phyloP scores from a whole-genome alignment of 1,140 invertebrate genomes.

The Eumeta japonica region DNA sequence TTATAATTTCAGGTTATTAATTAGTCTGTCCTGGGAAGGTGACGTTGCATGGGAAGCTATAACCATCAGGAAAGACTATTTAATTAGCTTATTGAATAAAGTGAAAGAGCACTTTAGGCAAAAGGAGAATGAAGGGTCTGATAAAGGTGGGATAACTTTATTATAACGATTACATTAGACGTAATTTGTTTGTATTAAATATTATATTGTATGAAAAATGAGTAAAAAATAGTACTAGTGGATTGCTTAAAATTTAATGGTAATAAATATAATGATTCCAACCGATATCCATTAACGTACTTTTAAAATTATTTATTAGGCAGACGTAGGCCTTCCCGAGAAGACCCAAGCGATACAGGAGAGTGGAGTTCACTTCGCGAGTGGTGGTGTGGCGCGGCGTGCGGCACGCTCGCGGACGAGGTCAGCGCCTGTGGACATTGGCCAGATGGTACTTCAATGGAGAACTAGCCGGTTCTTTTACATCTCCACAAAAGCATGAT shows the following conservation, averaged over 20 bases:
- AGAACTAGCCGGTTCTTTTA: slow-evolving; percentile 35
- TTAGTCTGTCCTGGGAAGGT: slow-evolving; percentile 68
- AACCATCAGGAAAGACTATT: slow-evolving; percentile 73
- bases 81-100: slow-evolving; percentile 65
- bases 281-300: too few relatives aligned
- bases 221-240: background rate
- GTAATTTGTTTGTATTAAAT: slow-evolving; percentile 9
- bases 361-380: slow-evolving; percentile 22
- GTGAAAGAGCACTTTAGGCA: slow-evolving; percentile 60
- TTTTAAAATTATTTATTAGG: too few relatives aligned
- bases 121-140: slow-evolving; percentile 53
- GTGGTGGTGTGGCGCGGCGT: slow-evolving; percentile 33
- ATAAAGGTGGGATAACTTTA: slow-evolving; percentile 24
- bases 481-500: slow-evolving; percentile 19
- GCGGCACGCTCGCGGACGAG: slow-evolving; percentile 36
- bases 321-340: too few relatives aligned
- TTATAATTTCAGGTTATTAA: slow-evolving; percentile 65
- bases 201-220: slow-evolving; percentile 9
- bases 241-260: too few relatives aligned
- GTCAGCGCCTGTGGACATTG: slow-evolving; percentile 41
- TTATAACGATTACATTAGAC: background rate
- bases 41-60: slow-evolving; percentile 93
- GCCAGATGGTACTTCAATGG: slow-evolving; percentile 38
- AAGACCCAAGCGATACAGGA: slow-evolving; percentile 16
- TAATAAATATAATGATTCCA: too few relatives aligned